Evolutionary conservation across 2,888 invertebrate species (phyloP).

Genomic region (Nezara viridula): DNA sequence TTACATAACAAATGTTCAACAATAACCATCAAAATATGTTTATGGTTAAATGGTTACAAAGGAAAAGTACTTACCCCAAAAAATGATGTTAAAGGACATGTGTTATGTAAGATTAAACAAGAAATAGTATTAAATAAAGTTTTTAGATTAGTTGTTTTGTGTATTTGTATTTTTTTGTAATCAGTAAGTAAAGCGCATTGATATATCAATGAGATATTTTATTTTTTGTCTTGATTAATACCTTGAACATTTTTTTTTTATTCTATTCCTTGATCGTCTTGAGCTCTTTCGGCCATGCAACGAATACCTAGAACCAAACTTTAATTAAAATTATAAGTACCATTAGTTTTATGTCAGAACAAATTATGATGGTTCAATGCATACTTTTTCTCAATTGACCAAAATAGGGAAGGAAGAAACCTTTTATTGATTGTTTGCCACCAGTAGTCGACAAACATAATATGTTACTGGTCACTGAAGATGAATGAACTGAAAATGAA

Average conservation of each 20-base stretch:
- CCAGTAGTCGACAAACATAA: too few species aligned
- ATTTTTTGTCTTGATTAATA: neutral
- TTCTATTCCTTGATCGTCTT: too few species aligned
- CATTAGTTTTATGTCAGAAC: neutral
- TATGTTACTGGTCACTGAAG: too few species aligned
- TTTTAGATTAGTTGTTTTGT: slow-evolving; percentile 10
- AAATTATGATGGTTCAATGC: neutral
- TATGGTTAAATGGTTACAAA: neutral
- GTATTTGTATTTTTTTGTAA: slow-evolving; percentile 23
- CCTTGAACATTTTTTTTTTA: too few species aligned
- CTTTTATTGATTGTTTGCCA: too few species aligned
- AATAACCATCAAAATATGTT: neutral
- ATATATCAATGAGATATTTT: neutral
- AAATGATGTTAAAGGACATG: neutral
- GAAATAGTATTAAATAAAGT: slow-evolving; percentile 22
- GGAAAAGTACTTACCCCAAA: neutral
- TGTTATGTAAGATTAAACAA: slow-evolving; percentile 19
- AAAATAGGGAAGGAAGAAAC: too few species aligned
- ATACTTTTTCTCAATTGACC: too few species aligned
- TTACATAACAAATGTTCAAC: neutral
- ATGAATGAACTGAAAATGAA: too few species aligned
- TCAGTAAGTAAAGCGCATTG: slow-evolving; percentile 6
- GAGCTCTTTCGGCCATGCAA: too few species aligned
- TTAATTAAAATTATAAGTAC: neutral
- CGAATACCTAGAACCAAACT: neutral